Conservation (phyloP, 2,888 invertebrate species). For the Neelides folsomi region DNA sequence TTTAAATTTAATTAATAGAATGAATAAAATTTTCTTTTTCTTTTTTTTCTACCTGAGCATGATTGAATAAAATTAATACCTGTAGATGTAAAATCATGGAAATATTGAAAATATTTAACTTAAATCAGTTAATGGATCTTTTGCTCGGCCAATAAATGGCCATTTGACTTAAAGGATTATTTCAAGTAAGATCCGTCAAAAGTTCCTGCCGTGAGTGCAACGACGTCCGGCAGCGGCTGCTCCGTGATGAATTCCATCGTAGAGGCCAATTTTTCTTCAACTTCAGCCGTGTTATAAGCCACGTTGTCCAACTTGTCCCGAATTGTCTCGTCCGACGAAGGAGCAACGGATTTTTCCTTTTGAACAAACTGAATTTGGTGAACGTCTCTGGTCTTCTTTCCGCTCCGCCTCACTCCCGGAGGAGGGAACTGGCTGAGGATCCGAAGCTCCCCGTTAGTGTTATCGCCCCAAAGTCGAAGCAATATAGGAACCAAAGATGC, state of each 20-base stretch:
- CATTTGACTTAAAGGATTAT: no score
- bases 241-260: constrained; percentile 1
- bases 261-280: no score
- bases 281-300: no score
- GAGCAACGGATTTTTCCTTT: neutral
- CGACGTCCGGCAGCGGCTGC: neutral
- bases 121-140: no score
- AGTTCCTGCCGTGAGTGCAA: constrained; percentile 3
- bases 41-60: no score
- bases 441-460: neutral
- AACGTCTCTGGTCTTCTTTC: constrained; percentile 4
- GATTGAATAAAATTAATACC: no score
- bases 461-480: neutral
- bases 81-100: no score
- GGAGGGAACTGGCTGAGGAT: neutral
- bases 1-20: no score
- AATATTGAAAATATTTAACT: no score
- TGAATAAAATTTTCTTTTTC: no score
- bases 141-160: no score
- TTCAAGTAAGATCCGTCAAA: constrained; percentile 1
- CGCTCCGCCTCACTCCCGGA: constrained; percentile 3
- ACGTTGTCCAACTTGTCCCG: neutral
- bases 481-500: neutral
- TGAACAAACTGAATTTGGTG: constrained; percentile 1
- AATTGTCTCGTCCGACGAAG: constrained; percentile 3